Base-by-base conservation (phyloP, 2,797 vertebrate species). In the Sarcophilus harrisii region DNA sequence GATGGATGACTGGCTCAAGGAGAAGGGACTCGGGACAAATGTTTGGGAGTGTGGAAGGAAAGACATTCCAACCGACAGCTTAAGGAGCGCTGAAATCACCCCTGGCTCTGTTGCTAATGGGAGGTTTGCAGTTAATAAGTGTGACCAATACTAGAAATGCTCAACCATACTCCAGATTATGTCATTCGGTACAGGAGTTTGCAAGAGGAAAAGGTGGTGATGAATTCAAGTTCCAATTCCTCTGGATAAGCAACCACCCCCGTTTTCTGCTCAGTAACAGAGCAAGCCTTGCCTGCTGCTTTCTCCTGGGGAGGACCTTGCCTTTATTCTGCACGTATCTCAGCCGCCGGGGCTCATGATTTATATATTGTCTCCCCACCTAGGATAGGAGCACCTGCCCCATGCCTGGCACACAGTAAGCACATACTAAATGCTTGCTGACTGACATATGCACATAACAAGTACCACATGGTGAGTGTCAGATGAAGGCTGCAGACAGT, bases 81-180 rank as follows among this genome's bases (percentile, higher is more conserved):
- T 73, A 0, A 45, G 21, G 21, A 81, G 94, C 28, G 91, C 27
- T 24, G 18, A 93, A 94, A 92, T 62, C 92, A 93, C 73, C 87
- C 66, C 58, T 29, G 54, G 81, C 91, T 52, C n/a, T 57, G 57
- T 18, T 94, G n/a, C 93, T 57, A 62, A 57, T 66, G 3, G 12
- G 81, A 94, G 92, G 27, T 10, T 29, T 49, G 29, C 30, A 55
- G 95, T 90, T 95, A 87, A 93, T 30, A 95, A 90, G 57, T 45
- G 38, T 11, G 38, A 94, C 90, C 57, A 57, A 13, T 24, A 55
- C 58, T 57, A 92, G 62, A 93, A 95, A 58, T 29, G 14, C 10
- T 90, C 90, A 66, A 55, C 24, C 92, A 24, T 28, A 94, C 58
- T 32, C 91, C 57, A 96, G 55, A 58, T 60, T 30, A 89, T 60